Base-by-base conservation (phyloP, 2,888 invertebrate genomes). In the Punctoribates punctum region DNA sequence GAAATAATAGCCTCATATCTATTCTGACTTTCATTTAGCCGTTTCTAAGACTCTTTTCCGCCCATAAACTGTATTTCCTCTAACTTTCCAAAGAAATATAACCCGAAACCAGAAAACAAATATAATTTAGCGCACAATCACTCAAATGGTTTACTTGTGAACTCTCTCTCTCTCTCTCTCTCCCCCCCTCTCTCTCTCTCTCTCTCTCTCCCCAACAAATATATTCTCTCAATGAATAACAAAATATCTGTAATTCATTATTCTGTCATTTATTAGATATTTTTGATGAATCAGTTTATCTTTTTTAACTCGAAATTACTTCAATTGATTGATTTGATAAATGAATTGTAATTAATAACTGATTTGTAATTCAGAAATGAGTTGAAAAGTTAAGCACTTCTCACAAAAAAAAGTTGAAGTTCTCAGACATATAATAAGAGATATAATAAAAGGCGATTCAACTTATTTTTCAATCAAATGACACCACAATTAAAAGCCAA, bases 21-120 rank as follows among this genome's bases (percentile, higher is more conserved):
- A 20, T 27, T 38, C 20, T 67, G 2, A 5, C 65, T 67, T 20
- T 38, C 11, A 67, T 54, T 54, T 54, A 1, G 34, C 29, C 62
- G 25, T 27, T 46, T 48, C 72, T 72, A 72, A 72, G 72, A 27
- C 65, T 9, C 38, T 72, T 72, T 72, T 72, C 72, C 72, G 72
- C 72, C 72, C 72, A 48, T 48, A 38, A 72, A 70, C 34, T 9
- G 20, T 38, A 70, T 42, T 70, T 62, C 60, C 34, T 29, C 62
- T 67, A 17, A 67, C n/a, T 34, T 67, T 67, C 34, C n/a, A 17
- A 20, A 38, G 20, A 67, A 46, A 46, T 48, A 72, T 72, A 23
- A 48, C 25, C 25, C 42, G 34, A 67, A 62, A 67, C 65, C 20
- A 67, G 34, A 67, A 67, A 67, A 67, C 38, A 34, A 67, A 67